Evolutionary conservation across 1,140 invertebrate species (phyloP).

Genomic region (Eupeodes corollae): DNA sequence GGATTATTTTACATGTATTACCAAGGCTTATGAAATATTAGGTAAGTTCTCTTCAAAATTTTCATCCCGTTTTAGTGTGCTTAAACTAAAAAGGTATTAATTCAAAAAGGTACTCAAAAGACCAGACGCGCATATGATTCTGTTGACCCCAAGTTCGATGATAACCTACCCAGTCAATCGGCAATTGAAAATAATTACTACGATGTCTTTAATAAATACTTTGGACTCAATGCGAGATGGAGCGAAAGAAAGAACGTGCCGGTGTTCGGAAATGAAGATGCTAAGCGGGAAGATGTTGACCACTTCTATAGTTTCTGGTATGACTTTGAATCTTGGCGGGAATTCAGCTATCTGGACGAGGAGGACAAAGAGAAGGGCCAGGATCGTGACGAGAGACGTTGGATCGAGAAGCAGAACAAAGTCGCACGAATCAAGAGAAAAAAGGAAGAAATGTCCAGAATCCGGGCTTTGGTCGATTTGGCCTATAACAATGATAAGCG

Average conservation of each 20-base stretch:
- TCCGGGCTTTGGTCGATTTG: slow-evolving; percentile 80
- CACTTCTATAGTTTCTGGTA: slow-evolving; percentile 90
- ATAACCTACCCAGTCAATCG: slow-evolving; percentile 64
- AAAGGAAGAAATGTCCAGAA: slow-evolving; percentile 91
- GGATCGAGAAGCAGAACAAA: slow-evolving; percentile 98
- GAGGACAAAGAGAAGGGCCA: slow-evolving; percentile 97
- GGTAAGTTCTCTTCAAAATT: slow-evolving; percentile 12
- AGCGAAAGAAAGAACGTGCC: slow-evolving; percentile 82
- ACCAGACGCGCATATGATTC: slow-evolving; percentile 90
- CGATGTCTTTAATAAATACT: slow-evolving; percentile 61
- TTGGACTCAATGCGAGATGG: slow-evolving; percentile 85
- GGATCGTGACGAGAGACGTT: slow-evolving; percentile 87
- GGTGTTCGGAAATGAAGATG: slow-evolving; percentile 62
- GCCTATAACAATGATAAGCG: slow-evolving; percentile 90
- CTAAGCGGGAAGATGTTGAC: slow-evolving; percentile 63
- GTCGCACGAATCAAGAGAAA: slow-evolving; percentile 78
- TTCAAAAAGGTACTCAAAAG: slow-evolving; percentile 63
- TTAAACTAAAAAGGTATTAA: too few species aligned
- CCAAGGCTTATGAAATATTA: slow-evolving; percentile 80
- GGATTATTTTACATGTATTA: slow-evolving; percentile 98
- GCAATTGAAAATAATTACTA: slow-evolving; percentile 78
- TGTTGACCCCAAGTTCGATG: slow-evolving; percentile 89
- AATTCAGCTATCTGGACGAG: slow-evolving; percentile 98
- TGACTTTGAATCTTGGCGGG: slow-evolving; percentile 96
- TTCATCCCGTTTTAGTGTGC: not conserved